Conservation (phyloP, 2,888 invertebrate genomes). For the Hypena proboscidalis region DNA sequence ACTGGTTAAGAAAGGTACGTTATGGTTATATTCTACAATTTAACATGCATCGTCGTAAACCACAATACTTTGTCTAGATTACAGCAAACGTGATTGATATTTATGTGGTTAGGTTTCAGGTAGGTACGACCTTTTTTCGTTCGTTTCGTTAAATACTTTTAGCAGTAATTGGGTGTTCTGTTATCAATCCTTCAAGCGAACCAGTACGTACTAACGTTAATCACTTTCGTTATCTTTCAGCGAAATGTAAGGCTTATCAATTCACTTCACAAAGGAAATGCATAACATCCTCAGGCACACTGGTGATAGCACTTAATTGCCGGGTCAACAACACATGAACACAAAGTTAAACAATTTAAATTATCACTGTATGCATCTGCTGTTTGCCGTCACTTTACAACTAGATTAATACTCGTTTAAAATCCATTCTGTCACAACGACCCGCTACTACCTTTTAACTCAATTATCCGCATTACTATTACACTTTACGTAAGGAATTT, state of each 20-base stretch:
- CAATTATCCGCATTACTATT: conserved; percentile 44
- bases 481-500: conserved; percentile 25
- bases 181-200: no score
- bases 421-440: not conserved
- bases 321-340: conserved; percentile 29
- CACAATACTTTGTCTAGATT: no score
- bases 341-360: conserved; percentile 14
- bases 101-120: no score
- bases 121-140: no score
- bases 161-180: no score
- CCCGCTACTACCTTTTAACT: conserved; percentile 38
- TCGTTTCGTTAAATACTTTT: no score
- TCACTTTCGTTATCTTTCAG: conserved; percentile 17
- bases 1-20: no score
- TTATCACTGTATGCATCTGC: conserved; percentile 1
- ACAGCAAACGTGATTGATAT: no score
- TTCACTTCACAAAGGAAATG: conserved; percentile 29
- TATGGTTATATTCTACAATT: no score
- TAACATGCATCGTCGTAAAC: no score
- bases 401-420: conserved; percentile 7
- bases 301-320: conserved; percentile 21
- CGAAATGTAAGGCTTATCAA: conserved; percentile 26
- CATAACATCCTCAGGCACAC: conserved; percentile 20
- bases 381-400: conserved; percentile 12
- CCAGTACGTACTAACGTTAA: no score